These are phyloP conservation scores for Caenorhabditis briggsae DNA, from an alignment of 1,140 invertebrate genomes.

Conservation along the genomic window DNA sequence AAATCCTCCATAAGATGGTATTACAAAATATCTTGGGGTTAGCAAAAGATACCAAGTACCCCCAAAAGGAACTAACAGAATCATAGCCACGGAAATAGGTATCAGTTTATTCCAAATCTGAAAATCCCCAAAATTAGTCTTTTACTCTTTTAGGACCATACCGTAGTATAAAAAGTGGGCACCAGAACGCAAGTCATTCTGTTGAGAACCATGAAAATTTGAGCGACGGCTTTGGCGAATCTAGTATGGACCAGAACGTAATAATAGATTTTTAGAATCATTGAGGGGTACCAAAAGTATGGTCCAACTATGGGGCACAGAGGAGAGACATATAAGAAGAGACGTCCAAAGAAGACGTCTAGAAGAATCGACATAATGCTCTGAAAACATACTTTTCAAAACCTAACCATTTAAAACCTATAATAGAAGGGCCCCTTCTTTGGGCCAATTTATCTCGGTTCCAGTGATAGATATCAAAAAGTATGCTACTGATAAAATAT, in stretches of 20 bases:
- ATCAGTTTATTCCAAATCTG: background rate
- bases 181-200: conserved; percentile 19
- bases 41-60: background rate
- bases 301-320: background rate
- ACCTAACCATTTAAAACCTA: too few relatives aligned
- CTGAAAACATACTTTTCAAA: background rate
- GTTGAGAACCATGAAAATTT: conserved; percentile 4
- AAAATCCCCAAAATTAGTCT: background rate
- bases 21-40: background rate
- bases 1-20: background rate
- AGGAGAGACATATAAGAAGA: conserved; percentile 1
- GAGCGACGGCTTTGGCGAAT: background rate
- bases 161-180: background rate
- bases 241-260: background rate
- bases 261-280: conserved; percentile 8
- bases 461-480: too few relatives aligned
- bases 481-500: too few relatives aligned
- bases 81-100: background rate
- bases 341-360: background rate
- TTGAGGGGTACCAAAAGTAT: conserved; percentile 2
- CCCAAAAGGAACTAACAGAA: background rate
- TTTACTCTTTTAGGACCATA: background rate
- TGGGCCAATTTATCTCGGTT: too few relatives aligned
- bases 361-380: background rate
- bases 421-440: background rate